These are phyloP conservation scores for Aleiodes sp. DNA, from an alignment of 1,140 invertebrate genomes.

Conservation along the genomic window DNA sequence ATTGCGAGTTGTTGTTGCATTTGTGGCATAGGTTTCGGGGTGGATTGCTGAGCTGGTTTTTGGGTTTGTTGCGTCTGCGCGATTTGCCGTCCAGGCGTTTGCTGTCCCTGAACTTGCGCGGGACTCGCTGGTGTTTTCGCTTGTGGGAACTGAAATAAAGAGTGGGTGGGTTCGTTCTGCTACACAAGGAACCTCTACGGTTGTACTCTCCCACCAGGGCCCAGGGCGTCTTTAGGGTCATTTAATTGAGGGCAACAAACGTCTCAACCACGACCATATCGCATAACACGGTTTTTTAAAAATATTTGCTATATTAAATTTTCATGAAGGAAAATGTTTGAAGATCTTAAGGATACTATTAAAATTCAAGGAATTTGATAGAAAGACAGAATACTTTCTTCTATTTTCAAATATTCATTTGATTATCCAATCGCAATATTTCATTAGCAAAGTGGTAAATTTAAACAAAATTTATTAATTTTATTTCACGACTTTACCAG, in stretches of 20 bases:
- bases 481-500: too few species aligned
- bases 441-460: too few species aligned
- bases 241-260: conserved; percentile 53
- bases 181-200: conserved; percentile 67
- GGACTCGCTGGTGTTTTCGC: conserved; percentile 45
- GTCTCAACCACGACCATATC: conserved; percentile 52
- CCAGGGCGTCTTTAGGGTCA: conserved; percentile 57
- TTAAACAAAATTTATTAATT: too few species aligned
- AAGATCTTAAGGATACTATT: too few species aligned
- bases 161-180: conserved; percentile 57
- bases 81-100: conserved; percentile 17
- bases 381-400: too few species aligned
- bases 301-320: background rate
- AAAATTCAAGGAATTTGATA: too few species aligned
- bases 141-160: conserved; percentile 61
- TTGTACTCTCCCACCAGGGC: conserved; percentile 65
- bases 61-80: conserved; percentile 36
- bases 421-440: too few species aligned
- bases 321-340: background rate
- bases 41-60: background rate
- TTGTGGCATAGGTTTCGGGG: conserved; percentile 15
- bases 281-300: conserved; percentile 42
- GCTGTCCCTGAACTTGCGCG: conserved; percentile 41
- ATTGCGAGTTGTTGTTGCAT: conserved; percentile 23
- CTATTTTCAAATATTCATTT: too few species aligned